Percentiles rank a stretch among this genome's conserved stretches.
phyloP scores from a whole-genome alignment of 2,888 invertebrate genomes.

The Microctonus brassicae region DNA sequence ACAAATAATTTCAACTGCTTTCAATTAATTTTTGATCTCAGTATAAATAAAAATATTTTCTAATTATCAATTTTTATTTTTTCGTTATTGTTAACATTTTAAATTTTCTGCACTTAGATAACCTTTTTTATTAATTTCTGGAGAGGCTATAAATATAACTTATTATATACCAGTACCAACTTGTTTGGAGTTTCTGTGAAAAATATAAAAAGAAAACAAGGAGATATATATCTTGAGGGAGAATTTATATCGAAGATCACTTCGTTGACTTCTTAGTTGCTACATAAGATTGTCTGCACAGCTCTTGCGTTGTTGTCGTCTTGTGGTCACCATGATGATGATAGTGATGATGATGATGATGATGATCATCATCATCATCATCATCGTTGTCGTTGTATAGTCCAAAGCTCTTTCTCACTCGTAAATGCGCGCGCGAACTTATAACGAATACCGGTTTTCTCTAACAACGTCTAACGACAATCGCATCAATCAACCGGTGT shows the following conservation, averaged over 20 bases:
- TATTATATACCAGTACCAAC: background rate
- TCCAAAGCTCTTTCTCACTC: background rate
- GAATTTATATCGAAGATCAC: conserved; percentile 26
- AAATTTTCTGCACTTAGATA: background rate
- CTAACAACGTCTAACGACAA: conserved; percentile 66
- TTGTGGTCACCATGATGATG: background rate
- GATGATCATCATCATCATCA: background rate
- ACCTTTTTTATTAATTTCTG: background rate
- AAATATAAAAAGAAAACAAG: background rate
- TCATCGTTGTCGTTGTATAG: background rate
- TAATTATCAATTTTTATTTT: background rate
- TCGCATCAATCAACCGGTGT: conserved; percentile 65
- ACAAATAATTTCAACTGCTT: no score
- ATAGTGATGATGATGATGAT: background rate
- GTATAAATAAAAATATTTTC: no score
- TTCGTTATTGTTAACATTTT: no score
- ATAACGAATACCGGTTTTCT: conserved; percentile 63
- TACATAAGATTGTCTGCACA: background rate
- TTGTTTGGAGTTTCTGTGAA: background rate
- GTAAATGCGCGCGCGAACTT: conserved; percentile 9
- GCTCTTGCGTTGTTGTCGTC: conserved; percentile 3
- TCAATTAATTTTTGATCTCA: no score
- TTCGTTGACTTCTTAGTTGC: conserved; percentile 18
- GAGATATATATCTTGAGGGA: conserved; percentile 7
- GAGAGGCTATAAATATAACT: conserved; percentile 3